These are phyloP conservation scores for Pipistrellus nathusii DNA, from an alignment of 2,797 vertebrate species.

Conservation along the genomic window DNA sequence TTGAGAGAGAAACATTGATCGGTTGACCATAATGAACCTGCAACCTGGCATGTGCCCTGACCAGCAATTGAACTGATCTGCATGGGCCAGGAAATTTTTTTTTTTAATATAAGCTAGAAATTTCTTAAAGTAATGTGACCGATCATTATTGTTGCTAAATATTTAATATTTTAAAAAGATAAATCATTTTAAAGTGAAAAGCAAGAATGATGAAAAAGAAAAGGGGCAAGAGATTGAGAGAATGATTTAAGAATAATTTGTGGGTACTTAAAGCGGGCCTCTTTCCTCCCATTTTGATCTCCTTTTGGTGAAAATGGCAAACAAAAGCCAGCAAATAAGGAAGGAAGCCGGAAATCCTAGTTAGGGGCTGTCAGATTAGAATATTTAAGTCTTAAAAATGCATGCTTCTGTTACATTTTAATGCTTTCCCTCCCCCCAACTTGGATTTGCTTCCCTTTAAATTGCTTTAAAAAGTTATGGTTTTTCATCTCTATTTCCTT, in stretches of 20 bases:
- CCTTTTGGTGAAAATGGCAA: constrained; percentile 61
- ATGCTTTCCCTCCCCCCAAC: background rate
- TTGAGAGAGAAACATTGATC: background rate
- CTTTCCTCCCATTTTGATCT: constrained; percentile 69
- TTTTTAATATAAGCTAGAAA: constrained; percentile 5
- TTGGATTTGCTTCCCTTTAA: background rate
- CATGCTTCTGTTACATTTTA: constrained; percentile 69
- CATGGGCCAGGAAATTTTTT: background rate
- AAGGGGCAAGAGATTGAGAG: constrained; percentile 16
- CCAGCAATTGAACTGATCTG: background rate
- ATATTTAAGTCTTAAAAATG: constrained; percentile 66
- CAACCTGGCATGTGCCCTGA: background rate
- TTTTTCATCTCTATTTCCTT: constrained; percentile 60
- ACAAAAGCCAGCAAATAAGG: constrained; percentile 69
- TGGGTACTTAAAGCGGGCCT: constrained; percentile 40
- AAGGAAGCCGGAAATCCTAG: constrained; percentile 76
- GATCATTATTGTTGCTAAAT: constrained; percentile 55
- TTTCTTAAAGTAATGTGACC: background rate
- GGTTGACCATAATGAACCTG: background rate
- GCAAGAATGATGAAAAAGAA: constrained; percentile 51
- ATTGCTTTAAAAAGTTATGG: constrained; percentile 28
- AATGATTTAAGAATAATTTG: constrained; percentile 66
- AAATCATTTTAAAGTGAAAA: constrained; percentile 55
- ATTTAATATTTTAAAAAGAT: constrained; percentile 41
- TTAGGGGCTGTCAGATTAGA: constrained; percentile 55